Conservation (phyloP, 2,113 vertebrate species). For the Campylorhamphus procurvoides region DNA sequence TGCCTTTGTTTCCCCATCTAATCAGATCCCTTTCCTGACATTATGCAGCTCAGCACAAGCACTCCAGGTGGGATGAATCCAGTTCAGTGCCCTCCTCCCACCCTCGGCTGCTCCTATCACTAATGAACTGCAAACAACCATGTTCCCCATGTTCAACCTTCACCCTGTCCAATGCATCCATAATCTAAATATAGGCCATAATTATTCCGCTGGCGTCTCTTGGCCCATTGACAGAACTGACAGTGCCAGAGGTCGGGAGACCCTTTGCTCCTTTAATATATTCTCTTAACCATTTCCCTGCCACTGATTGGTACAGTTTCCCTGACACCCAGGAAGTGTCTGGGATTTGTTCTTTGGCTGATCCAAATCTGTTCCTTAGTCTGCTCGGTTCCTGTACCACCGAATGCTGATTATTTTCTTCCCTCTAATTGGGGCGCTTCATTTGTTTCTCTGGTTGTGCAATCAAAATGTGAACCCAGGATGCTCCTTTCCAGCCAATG, state of each 20-base stretch:
- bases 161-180: slow-evolving; percentile 38
- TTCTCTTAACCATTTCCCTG: slow-evolving; percentile 49
- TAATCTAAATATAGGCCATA: slow-evolving; percentile 63
- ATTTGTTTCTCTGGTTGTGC: slow-evolving; percentile 38
- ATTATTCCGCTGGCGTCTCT: slow-evolving; percentile 46
- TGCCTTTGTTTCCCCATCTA: slow-evolving; percentile 41
- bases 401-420: slow-evolving; percentile 20
- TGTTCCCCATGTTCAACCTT: slow-evolving; percentile 59
- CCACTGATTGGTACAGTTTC: background rate
- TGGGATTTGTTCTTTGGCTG: background rate
- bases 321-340: background rate
- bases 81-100: slow-evolving; percentile 56
- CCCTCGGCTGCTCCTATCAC: slow-evolving; percentile 28
- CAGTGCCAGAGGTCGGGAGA: slow-evolving; percentile 54
- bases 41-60: slow-evolving; percentile 51
- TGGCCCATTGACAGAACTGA: slow-evolving; percentile 44
- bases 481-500: slow-evolving; percentile 29
- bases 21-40: slow-evolving; percentile 28
- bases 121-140: slow-evolving; percentile 69
- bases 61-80: slow-evolving; percentile 56
- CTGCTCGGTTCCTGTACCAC: background rate
- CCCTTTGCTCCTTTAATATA: slow-evolving; percentile 43
- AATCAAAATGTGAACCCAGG: background rate
- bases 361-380: background rate
- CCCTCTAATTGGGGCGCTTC: slow-evolving; percentile 27